Evolutionary conservation across 2,797 vertebrate species (phyloP).

Genomic region (Eulemur coronatus): DNA sequence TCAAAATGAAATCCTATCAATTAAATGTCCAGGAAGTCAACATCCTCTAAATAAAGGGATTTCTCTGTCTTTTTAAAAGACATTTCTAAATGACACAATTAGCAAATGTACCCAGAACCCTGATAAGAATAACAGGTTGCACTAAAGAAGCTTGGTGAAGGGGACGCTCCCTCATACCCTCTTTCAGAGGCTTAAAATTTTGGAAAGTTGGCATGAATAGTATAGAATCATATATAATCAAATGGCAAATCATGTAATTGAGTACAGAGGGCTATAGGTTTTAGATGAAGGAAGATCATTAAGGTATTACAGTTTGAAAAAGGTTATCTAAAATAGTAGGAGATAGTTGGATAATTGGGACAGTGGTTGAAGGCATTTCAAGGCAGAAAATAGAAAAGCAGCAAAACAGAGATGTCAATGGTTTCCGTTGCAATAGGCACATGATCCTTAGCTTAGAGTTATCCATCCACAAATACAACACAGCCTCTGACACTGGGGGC

Average conservation of each 20-base stretch:
- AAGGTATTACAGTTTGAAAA: background rate
- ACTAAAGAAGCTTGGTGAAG: background rate
- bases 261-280: background rate
- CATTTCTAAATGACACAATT: background rate
- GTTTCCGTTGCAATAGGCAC: background rate
- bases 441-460: background rate
- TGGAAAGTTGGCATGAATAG: conserved; percentile 6
- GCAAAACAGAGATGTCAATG: background rate
- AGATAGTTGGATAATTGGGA: background rate
- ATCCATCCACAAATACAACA: background rate
- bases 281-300: background rate
- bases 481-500: background rate
- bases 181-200: conserved; percentile 8
- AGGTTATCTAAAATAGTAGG: background rate
- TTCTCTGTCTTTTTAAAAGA: background rate
- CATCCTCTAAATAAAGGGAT: background rate
- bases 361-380: background rate
- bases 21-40: background rate
- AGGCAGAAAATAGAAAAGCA: background rate
- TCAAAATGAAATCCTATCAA: background rate
- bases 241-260: background rate
- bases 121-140: background rate
- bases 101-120: background rate
- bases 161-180: background rate
- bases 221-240: background rate